phyloP scores from a whole-genome alignment of 2,113 vertebrate species.

The Galeopterus variegatus region DNA sequence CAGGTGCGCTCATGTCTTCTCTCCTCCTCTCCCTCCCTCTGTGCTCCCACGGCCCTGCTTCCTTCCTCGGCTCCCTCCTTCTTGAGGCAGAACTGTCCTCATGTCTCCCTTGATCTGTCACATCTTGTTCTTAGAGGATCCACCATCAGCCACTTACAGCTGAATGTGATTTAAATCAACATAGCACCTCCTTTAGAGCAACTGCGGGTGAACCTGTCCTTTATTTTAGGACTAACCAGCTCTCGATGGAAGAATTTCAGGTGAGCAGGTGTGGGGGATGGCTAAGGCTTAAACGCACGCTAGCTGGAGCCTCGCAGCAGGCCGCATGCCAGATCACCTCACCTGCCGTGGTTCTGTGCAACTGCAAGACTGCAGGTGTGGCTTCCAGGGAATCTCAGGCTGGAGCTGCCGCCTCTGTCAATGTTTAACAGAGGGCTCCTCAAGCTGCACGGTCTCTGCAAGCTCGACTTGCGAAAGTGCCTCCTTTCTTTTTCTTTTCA shows the following conservation, averaged over 20 bases:
- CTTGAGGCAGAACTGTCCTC: rapidly evolving
- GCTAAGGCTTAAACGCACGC: not conserved
- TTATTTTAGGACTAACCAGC: not conserved
- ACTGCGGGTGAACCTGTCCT: not conserved
- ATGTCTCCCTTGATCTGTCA: not conserved
- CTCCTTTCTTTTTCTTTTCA: not conserved
- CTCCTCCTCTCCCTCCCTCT: no score
- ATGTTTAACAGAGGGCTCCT: not conserved
- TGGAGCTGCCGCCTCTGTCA: not conserved
- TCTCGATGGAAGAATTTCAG: not conserved
- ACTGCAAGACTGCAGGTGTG: rapidly evolving
- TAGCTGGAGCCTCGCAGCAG: not conserved
- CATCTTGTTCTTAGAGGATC: no score
- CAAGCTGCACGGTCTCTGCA: not conserved
- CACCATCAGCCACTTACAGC: rapidly evolving
- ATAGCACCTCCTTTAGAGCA: not conserved
- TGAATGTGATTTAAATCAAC: rapidly evolving
- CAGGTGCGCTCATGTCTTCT: no score
- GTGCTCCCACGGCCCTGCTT: no score
- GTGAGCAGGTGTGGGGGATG: rapidly evolving
- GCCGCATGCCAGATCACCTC: rapidly evolving
- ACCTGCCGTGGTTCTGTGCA: rapidly evolving
- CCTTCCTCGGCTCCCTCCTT: not conserved
- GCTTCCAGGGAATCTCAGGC: not conserved
- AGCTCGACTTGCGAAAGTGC: not conserved